A percentile compares a stretch with the other conserved stretches of the same genome.
Conservation (phyloP, 2,797 vertebrate genomes). For the Sebastes minor region DNA sequence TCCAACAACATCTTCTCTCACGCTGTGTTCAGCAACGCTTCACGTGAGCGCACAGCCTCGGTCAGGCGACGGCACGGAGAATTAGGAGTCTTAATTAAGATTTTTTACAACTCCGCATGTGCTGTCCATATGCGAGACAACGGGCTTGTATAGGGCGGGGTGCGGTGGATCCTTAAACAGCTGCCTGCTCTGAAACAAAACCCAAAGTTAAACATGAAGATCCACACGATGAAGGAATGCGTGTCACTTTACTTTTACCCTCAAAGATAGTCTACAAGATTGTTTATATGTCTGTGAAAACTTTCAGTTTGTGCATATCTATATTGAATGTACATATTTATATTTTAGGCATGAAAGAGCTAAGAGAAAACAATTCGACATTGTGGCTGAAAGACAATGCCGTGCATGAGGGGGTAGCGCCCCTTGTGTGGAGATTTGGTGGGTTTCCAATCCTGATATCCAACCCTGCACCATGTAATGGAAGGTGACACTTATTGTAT, state of each 20-base stretch:
- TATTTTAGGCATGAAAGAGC: constrained; percentile 37
- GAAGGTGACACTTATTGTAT: constrained; percentile 85
- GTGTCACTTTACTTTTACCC: neutral
- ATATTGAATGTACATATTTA: constrained; percentile 7
- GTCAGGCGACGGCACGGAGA: constrained; percentile 78
- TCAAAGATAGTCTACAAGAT: neutral
- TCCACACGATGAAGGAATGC: constrained; percentile 29
- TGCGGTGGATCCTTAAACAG: constrained; percentile 69
- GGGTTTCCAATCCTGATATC: constrained; percentile 79
- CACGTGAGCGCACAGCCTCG: constrained; percentile 81
- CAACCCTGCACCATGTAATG: constrained; percentile 77
- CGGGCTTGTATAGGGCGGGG: constrained; percentile 52
- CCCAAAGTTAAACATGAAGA: constrained; percentile 55
- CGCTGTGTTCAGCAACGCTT: constrained; percentile 49
- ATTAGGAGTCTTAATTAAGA: constrained; percentile 85
- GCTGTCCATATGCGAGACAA: constrained; percentile 76
- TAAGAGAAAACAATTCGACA: constrained; percentile 70
- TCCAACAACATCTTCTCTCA: constrained; percentile 30
- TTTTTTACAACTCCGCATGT: constrained; percentile 77
- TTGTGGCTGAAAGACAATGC: constrained; percentile 77
- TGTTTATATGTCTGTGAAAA: neutral
- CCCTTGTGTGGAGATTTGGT: constrained; percentile 79
- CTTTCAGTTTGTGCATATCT: neutral
- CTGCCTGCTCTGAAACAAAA: constrained; percentile 70
- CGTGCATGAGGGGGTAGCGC: constrained; percentile 52